Evolutionary conservation across 1,140 invertebrate genomes (phyloP).

Genomic region (Ptiloglossa arizonensis): DNA sequence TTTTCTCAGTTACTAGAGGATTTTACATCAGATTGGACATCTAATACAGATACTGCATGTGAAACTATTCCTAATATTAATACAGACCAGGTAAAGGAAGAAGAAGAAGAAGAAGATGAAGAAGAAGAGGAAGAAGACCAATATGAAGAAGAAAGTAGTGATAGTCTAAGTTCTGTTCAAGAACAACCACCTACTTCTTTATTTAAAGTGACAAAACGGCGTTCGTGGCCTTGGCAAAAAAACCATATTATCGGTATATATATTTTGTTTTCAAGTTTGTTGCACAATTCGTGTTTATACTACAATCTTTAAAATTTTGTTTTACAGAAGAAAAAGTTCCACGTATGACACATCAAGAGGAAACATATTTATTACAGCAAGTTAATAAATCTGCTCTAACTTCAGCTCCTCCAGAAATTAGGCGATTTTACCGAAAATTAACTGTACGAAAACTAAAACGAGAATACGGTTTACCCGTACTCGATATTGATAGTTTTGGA

Average conservation of each 20-base stretch:
- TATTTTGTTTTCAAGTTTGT: neutral
- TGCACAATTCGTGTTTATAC: neutral
- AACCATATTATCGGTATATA: constrained; percentile 35
- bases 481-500: constrained; percentile 83
- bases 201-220: constrained; percentile 60
- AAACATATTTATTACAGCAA: constrained; percentile 82
- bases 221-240: constrained; percentile 72
- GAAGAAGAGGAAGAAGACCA: constrained; percentile 44
- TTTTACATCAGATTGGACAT: constrained; percentile 65
- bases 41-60: constrained; percentile 40
- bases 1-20: constrained; percentile 59
- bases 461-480: constrained; percentile 82
- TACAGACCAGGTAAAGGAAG: constrained; percentile 46
- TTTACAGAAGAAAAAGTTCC: constrained; percentile 69
- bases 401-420: constrained; percentile 75
- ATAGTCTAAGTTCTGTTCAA: constrained; percentile 55
- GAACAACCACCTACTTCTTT: constrained; percentile 67
- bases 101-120: constrained; percentile 39
- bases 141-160: constrained; percentile 52
- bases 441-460: constrained; percentile 84
- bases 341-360: constrained; percentile 84
- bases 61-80: constrained; percentile 32
- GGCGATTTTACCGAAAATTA: constrained; percentile 84
- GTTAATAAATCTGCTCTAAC: constrained; percentile 76
- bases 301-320: constrained; percentile 16